Evolutionary conservation across 1,140 invertebrate species (phyloP), one percentile per base, ranked within the genome.

Genomic region (Philotrypesis tridentata): DNA sequence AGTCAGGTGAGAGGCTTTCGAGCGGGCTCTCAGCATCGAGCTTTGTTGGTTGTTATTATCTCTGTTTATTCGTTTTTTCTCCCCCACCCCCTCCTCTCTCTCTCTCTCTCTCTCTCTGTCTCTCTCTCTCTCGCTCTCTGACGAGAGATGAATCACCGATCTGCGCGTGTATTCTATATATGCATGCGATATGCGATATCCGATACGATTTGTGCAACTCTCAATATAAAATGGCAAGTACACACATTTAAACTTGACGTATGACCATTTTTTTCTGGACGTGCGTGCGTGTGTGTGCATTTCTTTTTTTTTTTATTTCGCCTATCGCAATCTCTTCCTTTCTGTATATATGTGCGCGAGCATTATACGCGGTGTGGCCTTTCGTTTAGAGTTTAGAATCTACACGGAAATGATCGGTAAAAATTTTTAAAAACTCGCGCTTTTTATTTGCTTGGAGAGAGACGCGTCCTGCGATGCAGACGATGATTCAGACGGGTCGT

Each of bases 1-100:
- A 17, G 70, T 55, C 21, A 55, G 21, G 21, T 17, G 48, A n/a
- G 63, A 65, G 25, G 12, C 21, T 27, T 37, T 70, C 27, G 33
- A 70, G n/a, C n/a, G n/a, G 68, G 21, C n/a, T 70, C n/a, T n/a
- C n/a, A n/a, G n/a, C 68, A 21, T 40, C 31, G 33, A 70, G 68
- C 33, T 70, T 70, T 70, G 23, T 0, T 65, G 23, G 27, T 55
- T 55, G 3, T 55, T 55, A 21, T 48, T 48, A 17, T 48, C 17
- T n/a, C 5, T 21, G 48, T 55, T 55, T 43, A 43, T 43, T 14
- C 6, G 12, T 43, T 43, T 63, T 12, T 27, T n/a, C n/a, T n/a
- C n/a, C n/a, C n/a, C n/a, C n/a, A n/a, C n/a, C n/a, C n/a, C n/a
- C n/a, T n/a, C n/a, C n/a, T n/a, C n/a, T n/a, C n/a, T n/a, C n/a